Evolutionary conservation across 2,797 vertebrate species (phyloP).

Genomic region (Buphagus erythrorhynchus): DNA sequence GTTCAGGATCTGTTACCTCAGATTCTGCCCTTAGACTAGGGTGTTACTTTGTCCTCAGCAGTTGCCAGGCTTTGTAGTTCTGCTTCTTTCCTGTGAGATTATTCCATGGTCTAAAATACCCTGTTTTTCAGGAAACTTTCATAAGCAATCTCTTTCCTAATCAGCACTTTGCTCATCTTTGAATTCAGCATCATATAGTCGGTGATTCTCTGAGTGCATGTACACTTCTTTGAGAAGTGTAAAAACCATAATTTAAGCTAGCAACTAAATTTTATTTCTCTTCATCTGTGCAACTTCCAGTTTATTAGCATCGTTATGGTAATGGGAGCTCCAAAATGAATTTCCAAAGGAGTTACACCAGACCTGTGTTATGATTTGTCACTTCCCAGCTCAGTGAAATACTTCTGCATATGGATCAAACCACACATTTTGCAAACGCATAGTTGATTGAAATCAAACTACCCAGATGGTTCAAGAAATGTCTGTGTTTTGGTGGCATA

Average conservation of each 20-base stretch:
- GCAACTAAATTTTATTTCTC: background rate
- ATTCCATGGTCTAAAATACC: background rate
- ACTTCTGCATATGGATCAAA: background rate
- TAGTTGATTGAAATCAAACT: background rate
- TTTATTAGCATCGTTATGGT: background rate
- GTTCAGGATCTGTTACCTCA: background rate
- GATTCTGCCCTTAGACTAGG: background rate
- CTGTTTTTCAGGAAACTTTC: background rate
- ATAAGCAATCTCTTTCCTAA: background rate
- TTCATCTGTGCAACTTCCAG: background rate
- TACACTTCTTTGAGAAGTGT: background rate
- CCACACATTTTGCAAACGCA: background rate
- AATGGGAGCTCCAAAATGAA: background rate
- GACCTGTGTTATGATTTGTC: background rate
- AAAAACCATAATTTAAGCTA: background rate
- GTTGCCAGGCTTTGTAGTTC: background rate
- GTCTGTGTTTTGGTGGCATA: background rate
- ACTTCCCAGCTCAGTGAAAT: background rate
- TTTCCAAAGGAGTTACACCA: background rate
- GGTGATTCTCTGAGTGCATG: background rate
- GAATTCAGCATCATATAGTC: background rate
- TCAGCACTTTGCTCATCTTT: accelerated
- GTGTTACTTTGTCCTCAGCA: background rate
- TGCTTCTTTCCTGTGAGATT: background rate
- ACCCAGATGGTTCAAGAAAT: background rate